Evolutionary conservation across 2,113 vertebrate genomes (phyloP).

Genomic region (Caloenas nicobarica): DNA sequence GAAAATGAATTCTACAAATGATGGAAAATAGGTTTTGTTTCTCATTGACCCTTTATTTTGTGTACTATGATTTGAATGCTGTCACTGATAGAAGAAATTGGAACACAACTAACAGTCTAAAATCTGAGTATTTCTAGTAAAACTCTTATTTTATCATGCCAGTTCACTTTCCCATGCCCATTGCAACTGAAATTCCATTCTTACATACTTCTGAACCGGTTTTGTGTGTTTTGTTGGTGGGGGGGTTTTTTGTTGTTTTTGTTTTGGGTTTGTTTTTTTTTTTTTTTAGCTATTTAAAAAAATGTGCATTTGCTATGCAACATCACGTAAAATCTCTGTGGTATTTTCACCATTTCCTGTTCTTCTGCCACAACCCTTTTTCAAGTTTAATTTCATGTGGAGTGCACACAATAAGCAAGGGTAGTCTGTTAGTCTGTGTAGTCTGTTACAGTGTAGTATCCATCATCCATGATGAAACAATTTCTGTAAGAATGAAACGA

Average conservation of each 20-base stretch:
- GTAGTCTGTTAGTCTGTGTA: neutral
- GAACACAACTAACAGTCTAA: neutral
- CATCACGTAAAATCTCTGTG: neutral
- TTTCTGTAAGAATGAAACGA: neutral
- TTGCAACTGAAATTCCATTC: constrained; percentile 5
- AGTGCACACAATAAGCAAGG: neutral
- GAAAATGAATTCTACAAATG: neutral
- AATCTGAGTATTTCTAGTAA: neutral
- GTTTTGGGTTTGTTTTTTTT: too few species aligned
- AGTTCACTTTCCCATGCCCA: neutral
- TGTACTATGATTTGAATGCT: neutral
- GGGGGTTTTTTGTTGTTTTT: too few species aligned
- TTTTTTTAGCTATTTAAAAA: neutral
- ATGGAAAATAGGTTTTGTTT: neutral
- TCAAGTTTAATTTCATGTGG: neutral
- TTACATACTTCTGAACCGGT: neutral
- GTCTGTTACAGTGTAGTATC: neutral
- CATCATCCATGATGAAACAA: neutral
- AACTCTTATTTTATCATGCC: neutral
- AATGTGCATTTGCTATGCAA: neutral
- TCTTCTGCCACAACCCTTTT: neutral
- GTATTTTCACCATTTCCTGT: constrained; percentile 13
- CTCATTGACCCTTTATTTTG: neutral
- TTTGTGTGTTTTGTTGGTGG: too few species aligned
- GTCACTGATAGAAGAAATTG: neutral